Percentiles rank a stretch among this genome's conserved stretches.
Conservation (phyloP, 2,113 vertebrate genomes). For the Phocoena sinus region DNA sequence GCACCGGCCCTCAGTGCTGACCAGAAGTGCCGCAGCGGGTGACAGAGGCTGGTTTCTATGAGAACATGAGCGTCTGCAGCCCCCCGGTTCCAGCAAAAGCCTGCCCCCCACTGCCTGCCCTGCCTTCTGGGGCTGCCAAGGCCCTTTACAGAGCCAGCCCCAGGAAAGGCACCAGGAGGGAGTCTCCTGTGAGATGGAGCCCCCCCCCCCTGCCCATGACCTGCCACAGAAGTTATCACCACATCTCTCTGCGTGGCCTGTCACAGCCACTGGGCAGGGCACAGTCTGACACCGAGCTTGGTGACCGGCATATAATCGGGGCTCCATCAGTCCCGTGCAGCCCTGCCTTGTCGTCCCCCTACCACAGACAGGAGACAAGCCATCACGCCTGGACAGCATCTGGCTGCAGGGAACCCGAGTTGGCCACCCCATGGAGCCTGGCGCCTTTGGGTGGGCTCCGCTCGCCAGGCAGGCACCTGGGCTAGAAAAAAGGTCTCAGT, state of each 20-base stretch:
- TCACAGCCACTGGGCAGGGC: neutral
- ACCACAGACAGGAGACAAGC: neutral
- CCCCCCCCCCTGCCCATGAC: neutral
- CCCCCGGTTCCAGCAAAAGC: too few relatives aligned
- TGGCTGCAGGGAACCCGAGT: too few relatives aligned
- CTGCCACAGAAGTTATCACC: neutral
- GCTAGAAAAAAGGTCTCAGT: neutral
- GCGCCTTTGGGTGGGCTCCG: neutral
- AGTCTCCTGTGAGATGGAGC: neutral
- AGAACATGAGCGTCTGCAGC: neutral
- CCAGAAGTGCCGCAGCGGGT: accelerated
- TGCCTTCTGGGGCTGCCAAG: neutral
- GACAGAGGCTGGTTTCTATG: neutral
- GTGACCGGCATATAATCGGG: neutral
- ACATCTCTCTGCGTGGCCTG: neutral
- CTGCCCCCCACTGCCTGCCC: too few relatives aligned
- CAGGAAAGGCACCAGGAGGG: too few relatives aligned
- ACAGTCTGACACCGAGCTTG: neutral
- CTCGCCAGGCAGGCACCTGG: neutral
- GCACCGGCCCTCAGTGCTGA: neutral
- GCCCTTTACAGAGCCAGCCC: neutral
- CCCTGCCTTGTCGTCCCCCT: neutral
- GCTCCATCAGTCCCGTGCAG: accelerated
- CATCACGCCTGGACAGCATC: neutral
- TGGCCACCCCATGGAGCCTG: neutral